Evolutionary conservation across 2,888 invertebrate species (phyloP).

Genomic region (Pseudococcus jackbeardsleyi): DNA sequence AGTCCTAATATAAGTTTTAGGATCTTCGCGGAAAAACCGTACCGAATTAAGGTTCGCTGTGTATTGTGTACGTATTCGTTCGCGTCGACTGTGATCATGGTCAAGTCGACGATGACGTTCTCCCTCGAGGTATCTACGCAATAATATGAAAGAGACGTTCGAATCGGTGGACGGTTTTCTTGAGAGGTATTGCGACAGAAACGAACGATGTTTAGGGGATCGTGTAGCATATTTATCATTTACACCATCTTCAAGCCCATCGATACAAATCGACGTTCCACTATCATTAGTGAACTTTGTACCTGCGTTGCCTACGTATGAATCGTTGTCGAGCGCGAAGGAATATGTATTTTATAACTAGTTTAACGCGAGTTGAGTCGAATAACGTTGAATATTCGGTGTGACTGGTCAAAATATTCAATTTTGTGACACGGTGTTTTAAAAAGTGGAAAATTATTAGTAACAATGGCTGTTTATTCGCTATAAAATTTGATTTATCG

Average conservation of each 20-base stretch:
- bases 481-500: too few species aligned
- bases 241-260: constrained; percentile 39
- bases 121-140: background rate
- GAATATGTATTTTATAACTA: too few species aligned
- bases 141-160: background rate
- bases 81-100: background rate
- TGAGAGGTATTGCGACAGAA: constrained; percentile 1
- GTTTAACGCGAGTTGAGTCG: too few species aligned
- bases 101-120: background rate
- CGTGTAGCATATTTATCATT: background rate
- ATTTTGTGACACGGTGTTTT: too few species aligned
- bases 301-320: background rate
- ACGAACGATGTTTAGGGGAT: constrained; percentile 49
- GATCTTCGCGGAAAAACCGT: background rate
- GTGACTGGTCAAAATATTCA: too few species aligned
- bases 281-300: background rate
- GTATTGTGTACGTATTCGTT: background rate
- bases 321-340: too few species aligned
- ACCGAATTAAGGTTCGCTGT: background rate
- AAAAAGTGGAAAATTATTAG: too few species aligned
- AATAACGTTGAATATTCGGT: too few species aligned
- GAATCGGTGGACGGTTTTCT: background rate
- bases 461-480: too few species aligned
- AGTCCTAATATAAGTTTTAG: background rate
- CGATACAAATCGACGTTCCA: constrained; percentile 15